These are phyloP conservation scores for Chymomyza caudatula DNA, from an alignment of 2,888 invertebrate species.

Conservation along the genomic window DNA sequence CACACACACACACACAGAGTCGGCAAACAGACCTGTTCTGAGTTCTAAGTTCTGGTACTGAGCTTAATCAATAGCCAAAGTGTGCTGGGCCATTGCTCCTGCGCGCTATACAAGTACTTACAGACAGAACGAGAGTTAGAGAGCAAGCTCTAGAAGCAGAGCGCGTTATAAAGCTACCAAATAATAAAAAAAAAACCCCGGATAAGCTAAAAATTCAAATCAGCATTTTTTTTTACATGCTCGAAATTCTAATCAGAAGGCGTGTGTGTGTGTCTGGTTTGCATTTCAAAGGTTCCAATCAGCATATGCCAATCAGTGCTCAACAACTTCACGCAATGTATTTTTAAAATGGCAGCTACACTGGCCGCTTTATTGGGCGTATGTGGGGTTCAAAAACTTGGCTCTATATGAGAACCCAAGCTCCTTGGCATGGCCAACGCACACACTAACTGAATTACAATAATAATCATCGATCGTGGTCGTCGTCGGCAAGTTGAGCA, in stretches of 20 bases:
- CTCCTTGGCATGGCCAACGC: slow-evolving; percentile 19
- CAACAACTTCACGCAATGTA: not conserved
- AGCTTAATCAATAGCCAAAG: slow-evolving; percentile 65
- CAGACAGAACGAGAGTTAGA: not conserved
- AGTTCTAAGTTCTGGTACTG: slow-evolving; percentile 17
- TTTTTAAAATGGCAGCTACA: not conserved
- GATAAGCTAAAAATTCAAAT: not conserved
- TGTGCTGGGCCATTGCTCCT: slow-evolving; percentile 22
- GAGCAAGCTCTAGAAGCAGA: slow-evolving; percentile 22
- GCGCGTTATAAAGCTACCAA: slow-evolving; percentile 22
- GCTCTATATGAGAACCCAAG: not conserved
- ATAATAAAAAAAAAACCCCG: slow-evolving; percentile 19
- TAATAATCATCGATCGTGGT: slow-evolving; percentile 38
- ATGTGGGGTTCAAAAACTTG: not conserved
- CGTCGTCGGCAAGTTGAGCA: not conserved
- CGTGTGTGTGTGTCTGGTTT: not conserved
- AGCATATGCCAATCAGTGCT: slow-evolving; percentile 63
- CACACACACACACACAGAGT: not conserved
- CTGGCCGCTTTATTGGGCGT: not conserved
- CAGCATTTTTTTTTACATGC: slow-evolving; percentile 9
- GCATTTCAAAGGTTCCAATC: slow-evolving; percentile 51
- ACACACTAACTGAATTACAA: slow-evolving; percentile 64
- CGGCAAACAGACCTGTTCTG: slow-evolving; percentile 63
- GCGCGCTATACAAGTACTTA: slow-evolving; percentile 15
- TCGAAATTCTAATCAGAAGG: slow-evolving; percentile 61